Evolutionary conservation across 2,797 vertebrate genomes (phyloP).

Genomic region (Chelon labrosus): DNA sequence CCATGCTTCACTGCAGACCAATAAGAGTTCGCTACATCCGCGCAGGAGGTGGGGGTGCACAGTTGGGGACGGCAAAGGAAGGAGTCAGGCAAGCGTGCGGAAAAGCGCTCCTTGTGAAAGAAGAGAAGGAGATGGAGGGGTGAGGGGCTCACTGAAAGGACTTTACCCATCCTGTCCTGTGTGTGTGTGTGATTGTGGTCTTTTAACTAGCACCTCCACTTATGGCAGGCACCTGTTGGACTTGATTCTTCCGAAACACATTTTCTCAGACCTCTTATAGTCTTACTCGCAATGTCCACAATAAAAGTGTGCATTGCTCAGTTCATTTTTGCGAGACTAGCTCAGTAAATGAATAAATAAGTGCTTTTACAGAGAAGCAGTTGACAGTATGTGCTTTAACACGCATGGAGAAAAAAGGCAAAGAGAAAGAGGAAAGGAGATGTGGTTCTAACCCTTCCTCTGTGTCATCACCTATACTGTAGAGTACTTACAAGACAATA

Average conservation of each 20-base stretch:
- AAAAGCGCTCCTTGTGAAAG: constrained; percentile 59
- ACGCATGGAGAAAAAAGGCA: too few relatives aligned
- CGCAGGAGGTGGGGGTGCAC: constrained; percentile 34
- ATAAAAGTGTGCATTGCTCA: too few relatives aligned
- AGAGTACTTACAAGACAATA: too few relatives aligned
- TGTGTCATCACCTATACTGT: too few relatives aligned
- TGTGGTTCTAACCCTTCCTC: too few relatives aligned
- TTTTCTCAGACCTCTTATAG: not conserved
- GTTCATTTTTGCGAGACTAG: too few relatives aligned
- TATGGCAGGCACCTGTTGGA: constrained; percentile 35
- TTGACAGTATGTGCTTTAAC: too few relatives aligned
- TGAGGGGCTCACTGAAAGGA: constrained; percentile 9
- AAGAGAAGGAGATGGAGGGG: constrained; percentile 21
- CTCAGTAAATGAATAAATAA: too few relatives aligned
- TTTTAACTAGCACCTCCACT: not conserved
- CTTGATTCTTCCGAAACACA: not conserved
- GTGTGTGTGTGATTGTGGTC: constrained; percentile 13
- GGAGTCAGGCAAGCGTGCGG: constrained; percentile 50
- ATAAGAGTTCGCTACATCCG: constrained; percentile 45
- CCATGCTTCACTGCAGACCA: constrained; percentile 76
- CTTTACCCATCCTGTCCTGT: constrained; percentile 4
- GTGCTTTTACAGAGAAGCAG: too few relatives aligned
- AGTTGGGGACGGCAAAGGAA: constrained; percentile 12
- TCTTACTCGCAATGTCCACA: not conserved
- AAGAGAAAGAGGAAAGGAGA: too few relatives aligned